These are phyloP conservation scores for Unio delphinus DNA, from an alignment of 2,888 invertebrate species.

Conservation along the genomic window DNA sequence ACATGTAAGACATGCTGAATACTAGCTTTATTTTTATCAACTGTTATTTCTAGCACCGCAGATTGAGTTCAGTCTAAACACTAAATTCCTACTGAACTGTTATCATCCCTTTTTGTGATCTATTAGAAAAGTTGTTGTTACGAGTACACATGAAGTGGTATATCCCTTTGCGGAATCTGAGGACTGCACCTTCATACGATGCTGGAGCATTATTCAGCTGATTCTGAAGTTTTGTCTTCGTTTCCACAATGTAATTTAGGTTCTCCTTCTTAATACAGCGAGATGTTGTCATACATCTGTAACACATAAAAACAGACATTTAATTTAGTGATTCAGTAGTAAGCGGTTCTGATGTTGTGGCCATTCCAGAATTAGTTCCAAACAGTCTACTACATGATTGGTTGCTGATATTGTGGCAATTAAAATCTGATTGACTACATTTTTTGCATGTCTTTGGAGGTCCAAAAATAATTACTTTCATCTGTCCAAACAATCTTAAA, in stretches of 20 bases:
- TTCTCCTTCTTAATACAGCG: conserved; percentile 31
- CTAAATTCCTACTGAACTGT: conserved; percentile 42
- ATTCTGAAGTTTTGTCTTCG: conserved; percentile 47
- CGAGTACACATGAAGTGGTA: conserved; percentile 68
- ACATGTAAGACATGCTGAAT: too few relatives aligned
- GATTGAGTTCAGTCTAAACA: too few relatives aligned
- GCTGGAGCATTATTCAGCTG: conserved; percentile 69
- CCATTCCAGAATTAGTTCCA: too few relatives aligned
- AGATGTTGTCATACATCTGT: conserved; percentile 43
- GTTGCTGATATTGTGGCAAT: too few relatives aligned
- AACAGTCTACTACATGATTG: too few relatives aligned
- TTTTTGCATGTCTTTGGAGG: too few relatives aligned
- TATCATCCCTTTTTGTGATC: conserved; percentile 66
- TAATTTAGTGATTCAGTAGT: not conserved
- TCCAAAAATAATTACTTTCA: too few relatives aligned
- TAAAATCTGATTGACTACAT: too few relatives aligned
- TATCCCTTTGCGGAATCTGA: conserved; percentile 59
- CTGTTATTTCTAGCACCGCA: too few relatives aligned
- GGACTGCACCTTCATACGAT: conserved; percentile 65
- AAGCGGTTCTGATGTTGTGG: too few relatives aligned
- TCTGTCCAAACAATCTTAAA: too few relatives aligned
- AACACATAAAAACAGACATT: conserved; percentile 5
- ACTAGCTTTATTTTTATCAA: too few relatives aligned
- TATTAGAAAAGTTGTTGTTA: conserved; percentile 69
- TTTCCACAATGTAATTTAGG: conserved; percentile 36